Conservation (phyloP, 92 coral and sea anemone genomes). For the Nematostella vectensis region DNA sequence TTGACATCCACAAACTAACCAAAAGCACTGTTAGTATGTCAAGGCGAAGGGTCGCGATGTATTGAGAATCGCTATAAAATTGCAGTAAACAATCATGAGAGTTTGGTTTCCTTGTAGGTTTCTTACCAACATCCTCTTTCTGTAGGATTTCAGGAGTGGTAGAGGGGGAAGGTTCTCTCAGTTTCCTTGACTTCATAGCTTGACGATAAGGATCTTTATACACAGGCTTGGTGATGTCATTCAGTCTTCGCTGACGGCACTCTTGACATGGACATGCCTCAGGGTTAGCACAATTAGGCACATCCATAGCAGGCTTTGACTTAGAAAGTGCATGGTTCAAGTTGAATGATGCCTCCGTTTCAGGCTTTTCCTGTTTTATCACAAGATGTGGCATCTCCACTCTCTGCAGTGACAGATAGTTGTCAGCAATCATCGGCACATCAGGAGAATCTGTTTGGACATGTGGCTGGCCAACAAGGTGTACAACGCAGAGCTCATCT, state of each 20-base stretch:
- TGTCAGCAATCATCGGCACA: neutral
- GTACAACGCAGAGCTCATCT: neutral
- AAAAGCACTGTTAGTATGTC: too few relatives aligned
- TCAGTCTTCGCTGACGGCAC: constrained; percentile 4
- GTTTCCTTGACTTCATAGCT: constrained; percentile 3
- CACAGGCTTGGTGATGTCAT: neutral
- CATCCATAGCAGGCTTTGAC: neutral
- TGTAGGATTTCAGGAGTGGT: neutral
- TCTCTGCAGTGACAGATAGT: neutral
- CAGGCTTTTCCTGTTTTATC: neutral
- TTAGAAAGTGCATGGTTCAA: neutral
- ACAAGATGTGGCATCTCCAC: neutral
- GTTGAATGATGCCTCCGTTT: neutral
- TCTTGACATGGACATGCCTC: constrained; percentile 2
- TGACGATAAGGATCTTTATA: neutral
- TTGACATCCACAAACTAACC: too few relatives aligned
- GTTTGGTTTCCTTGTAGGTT: too few relatives aligned
- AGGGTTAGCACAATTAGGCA: neutral
- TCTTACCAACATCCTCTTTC: neutral
- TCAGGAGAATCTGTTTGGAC: constrained; percentile 1
- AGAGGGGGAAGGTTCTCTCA: neutral
- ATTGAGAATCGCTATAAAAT: too few relatives aligned
- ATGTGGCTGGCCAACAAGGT: neutral
- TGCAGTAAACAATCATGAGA: too few relatives aligned
- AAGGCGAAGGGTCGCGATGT: too few relatives aligned